Evolutionary conservation across 2,888 invertebrate species (phyloP).

Genomic region (Nemotelus nigrinus): DNA sequence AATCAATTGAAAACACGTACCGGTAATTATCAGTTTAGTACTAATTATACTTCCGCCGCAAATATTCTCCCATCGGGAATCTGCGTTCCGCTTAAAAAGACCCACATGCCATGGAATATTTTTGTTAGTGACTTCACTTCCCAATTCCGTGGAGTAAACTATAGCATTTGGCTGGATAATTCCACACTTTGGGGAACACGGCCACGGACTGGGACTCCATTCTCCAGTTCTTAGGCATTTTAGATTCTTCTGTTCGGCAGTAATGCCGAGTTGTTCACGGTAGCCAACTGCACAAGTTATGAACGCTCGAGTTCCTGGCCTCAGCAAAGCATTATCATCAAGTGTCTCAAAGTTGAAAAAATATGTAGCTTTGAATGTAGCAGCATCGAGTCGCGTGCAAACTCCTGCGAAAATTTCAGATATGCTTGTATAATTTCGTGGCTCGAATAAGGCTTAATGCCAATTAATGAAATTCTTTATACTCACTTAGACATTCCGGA

Average conservation of each 20-base stretch:
- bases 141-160: too few relatives aligned
- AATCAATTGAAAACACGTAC: conserved; percentile 43
- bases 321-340: conserved; percentile 47
- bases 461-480: neutral
- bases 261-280: conserved; percentile 46
- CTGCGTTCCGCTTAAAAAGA: conserved; percentile 50
- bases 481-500: conserved; percentile 47
- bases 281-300: conserved; percentile 51
- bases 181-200: conserved; percentile 57
- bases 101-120: conserved; percentile 59
- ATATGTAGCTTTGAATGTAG: conserved; percentile 46
- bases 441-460: too few relatives aligned
- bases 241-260: too few relatives aligned
- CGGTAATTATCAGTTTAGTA: conserved; percentile 56
- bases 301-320: conserved; percentile 51
- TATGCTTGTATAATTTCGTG: too few relatives aligned
- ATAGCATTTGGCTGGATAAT: too few relatives aligned
- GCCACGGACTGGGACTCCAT: conserved; percentile 55
- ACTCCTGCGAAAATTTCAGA: too few relatives aligned
- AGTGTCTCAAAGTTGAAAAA: conserved; percentile 42
- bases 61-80: conserved; percentile 45
- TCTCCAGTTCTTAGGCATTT: conserved; percentile 49
- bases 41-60: conserved; percentile 57
- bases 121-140: conserved; percentile 40
- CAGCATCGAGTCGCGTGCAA: too few relatives aligned